phyloP scores from a whole-genome alignment of 2,888 invertebrate genomes.

The Drosophila macrospina region DNA sequence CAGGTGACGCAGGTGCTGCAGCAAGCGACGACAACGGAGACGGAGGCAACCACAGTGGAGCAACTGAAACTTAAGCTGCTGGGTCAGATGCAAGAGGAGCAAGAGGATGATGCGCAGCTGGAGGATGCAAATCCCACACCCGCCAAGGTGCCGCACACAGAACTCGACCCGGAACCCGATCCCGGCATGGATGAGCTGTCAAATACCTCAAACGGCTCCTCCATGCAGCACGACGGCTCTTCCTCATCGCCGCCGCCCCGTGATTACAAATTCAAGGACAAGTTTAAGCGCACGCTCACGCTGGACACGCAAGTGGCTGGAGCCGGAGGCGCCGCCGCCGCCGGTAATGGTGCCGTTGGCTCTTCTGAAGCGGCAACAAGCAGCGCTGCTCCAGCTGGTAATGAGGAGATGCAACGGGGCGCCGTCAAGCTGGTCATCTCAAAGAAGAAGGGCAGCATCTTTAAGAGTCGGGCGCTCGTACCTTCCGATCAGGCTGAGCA shows the following conservation, averaged over 20 bases:
- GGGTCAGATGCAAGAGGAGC: conserved; percentile 16
- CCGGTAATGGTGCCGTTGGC: conserved; percentile 11
- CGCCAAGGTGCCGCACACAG: conserved; percentile 66
- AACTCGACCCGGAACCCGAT: conserved; percentile 50
- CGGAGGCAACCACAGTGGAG: conserved; percentile 30
- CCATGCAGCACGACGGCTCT: conserved; percentile 72
- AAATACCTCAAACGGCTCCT: conserved; percentile 67
- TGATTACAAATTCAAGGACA: conserved; percentile 85
- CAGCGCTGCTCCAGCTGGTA: conserved; percentile 21
- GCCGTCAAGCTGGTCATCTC: conserved; percentile 90
- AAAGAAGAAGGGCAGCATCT: conserved; percentile 95
- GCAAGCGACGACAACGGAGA: conserved; percentile 17
- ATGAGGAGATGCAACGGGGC: conserved; percentile 73
- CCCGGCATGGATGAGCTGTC: conserved; percentile 64
- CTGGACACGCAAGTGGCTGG: conserved; percentile 76
- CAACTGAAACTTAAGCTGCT: conserved; percentile 64
- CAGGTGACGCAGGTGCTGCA: conserved; percentile 74
- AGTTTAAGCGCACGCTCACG: conserved; percentile 84
- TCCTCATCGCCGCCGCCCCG: conserved; percentile 80
- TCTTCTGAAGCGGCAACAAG: conserved; percentile 3
- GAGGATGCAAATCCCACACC: conserved; percentile 63
- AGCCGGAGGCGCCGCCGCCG: conserved; percentile 42
- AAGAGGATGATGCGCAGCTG: conserved; percentile 32
- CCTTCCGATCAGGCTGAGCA: conserved; percentile 83
- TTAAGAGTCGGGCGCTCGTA: conserved; percentile 92